Evolutionary conservation across 35 echinoderm and acorn worm genomes (phyloP), one percentile per base, ranked within the genome.

Genomic region (Lytechinus variegatus): DNA sequence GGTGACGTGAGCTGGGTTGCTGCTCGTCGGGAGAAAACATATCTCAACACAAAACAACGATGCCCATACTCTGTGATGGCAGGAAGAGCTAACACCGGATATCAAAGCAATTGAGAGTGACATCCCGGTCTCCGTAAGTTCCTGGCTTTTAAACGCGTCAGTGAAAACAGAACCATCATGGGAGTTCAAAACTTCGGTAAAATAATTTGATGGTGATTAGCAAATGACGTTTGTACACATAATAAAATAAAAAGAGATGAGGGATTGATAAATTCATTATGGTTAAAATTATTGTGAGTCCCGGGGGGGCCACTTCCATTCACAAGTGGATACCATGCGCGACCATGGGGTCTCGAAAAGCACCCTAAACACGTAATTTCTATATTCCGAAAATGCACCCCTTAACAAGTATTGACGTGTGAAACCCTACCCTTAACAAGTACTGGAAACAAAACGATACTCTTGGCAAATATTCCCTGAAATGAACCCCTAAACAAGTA

Each of bases 41-140:
- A 9, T 10, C 53, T 53, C 33, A 44, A 44, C 33, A 44, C 33
- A 44, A 28, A 10, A 93, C 52, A 93, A 93, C 57, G 54, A 14
- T 90, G 52, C 52, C 88, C 88, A 90, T 14, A 90, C 88, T 28
- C 27, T 55, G 24, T 55, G 4, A 4, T 16, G 11, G 53, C 54
- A 54, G 27, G 92, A 27, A 93, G 57, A 93, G 53, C 9, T 10
- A 16, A 28, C 52, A 27, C 52, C 92, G 92, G 92, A 93, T 93
- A 56, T 55, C 52, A 54, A 9, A 10, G 92, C 92, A 93, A 93
- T 93, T 93, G 92, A 93, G 28, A 55, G 53, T 93, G 92, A 93
- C 92, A 93, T 55, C 27, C 92, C 52, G 54, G 13, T 13, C n/a
- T 93, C 92, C 92, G 54, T 54, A 53, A 54, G 92, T 56, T 93